phyloP scores from a whole-genome alignment of 2,888 invertebrate genomes.

The Pasiphila rectangulata region DNA sequence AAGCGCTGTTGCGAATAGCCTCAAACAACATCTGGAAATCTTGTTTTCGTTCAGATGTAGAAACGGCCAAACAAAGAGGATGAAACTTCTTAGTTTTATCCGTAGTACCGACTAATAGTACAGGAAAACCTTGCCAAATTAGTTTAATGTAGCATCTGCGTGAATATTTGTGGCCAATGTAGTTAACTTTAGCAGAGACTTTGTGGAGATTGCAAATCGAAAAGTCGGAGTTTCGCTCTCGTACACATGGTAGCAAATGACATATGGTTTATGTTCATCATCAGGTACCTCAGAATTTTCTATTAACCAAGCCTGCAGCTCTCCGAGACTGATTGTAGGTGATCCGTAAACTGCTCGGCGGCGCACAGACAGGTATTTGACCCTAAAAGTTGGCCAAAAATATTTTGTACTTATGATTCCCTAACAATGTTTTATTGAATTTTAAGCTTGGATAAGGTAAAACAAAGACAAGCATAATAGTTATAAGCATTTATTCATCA shows the following conservation, averaged over 20 bases:
- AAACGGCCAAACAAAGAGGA: not conserved
- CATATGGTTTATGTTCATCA: constrained; percentile 20
- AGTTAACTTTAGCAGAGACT: constrained; percentile 13
- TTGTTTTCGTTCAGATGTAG: not conserved
- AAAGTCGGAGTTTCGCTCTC: constrained; percentile 12
- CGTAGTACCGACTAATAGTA: constrained; percentile 5
- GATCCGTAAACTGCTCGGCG: not conserved
- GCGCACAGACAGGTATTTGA: not conserved
- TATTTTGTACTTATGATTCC: no score
- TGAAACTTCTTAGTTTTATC: not conserved
- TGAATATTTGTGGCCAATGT: constrained; percentile 19
- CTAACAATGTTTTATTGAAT: no score
- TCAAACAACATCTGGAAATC: constrained; percentile 8
- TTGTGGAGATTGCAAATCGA: constrained; percentile 14
- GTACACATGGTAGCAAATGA: constrained; percentile 11
- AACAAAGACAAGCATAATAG: no score
- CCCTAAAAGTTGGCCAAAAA: no score
- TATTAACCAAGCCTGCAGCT: constrained; percentile 17
- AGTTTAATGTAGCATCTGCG: constrained; percentile 18
- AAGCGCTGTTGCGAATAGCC: constrained; percentile 1
- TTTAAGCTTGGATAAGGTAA: no score
- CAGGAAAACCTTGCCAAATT: constrained; percentile 11
- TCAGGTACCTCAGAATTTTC: constrained; percentile 13
- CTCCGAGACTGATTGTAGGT: constrained; percentile 16
- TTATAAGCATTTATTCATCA: no score